Evolutionary conservation across 2,113 vertebrate species (phyloP), one percentile per base, ranked within the genome.

Genomic region (Sceloporus undulatus): DNA sequence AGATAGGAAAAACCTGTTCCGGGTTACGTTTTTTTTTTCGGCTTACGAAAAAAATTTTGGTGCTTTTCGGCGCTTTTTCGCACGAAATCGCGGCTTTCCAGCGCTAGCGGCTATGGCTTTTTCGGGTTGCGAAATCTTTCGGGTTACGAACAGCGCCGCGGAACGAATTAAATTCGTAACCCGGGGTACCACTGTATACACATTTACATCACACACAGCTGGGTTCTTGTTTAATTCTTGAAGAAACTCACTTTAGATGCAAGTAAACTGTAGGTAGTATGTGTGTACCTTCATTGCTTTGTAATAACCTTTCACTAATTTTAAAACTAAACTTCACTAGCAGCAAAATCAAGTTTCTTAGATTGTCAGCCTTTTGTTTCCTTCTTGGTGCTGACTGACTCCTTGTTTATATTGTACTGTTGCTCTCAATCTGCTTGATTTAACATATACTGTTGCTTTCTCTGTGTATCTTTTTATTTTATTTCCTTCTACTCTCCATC

Each of bases 401-500:
- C 73, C 73, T 94, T 91, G 77, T 93, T 85, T 94, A 91, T 93
- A 90, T 87, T 94, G 92, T 94, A 90, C 71, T 92, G 75, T 93
- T 78, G 68, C 40, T 93, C 94, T 95, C 91, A 62, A 88, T 94
- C 91, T 95, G 87, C 90, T 89, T 85, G 90, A 93, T 94, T 84
- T 94, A 95, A 94, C 93, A 95, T 84, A 92, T 92, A 86, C 94
- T 94, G 25, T 94, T 92, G 89, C 85, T 94, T 94, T 95, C 90
- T 92, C 87, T 92, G 66, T 93, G 90, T 94, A 88, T 94, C 93
- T 93, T 94, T 95, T 91, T 94, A 81, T 93, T 93, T 96, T 94
- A 91, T 94, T 95, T 93, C 92, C 92, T 0, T 86, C 93, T 93
- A 87, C 91, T 91, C 77, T 94, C 84, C 86, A 88, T 88, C 90